A percentile compares a stretch with the other conserved stretches of the same genome.
phyloP scores from a whole-genome alignment of 2,888 invertebrate genomes.

The Synergus gifuensis region DNA sequence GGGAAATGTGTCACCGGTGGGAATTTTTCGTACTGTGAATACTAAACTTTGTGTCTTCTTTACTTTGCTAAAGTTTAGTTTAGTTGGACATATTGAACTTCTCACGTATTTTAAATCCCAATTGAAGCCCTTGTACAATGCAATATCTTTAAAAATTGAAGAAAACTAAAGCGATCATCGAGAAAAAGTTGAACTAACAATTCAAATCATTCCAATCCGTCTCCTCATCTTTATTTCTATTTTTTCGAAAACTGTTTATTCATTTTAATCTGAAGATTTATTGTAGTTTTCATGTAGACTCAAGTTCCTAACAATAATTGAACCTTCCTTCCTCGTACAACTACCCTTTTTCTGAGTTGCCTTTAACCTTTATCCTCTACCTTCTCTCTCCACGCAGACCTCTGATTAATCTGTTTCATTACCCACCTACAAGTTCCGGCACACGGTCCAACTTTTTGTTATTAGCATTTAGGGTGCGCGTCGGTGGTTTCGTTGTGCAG shows the following conservation, averaged over 20 bases:
- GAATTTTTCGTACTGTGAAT: no score
- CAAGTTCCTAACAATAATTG: background rate
- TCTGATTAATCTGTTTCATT: slow-evolving; percentile 67
- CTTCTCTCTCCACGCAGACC: background rate
- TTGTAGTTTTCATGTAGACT: background rate
- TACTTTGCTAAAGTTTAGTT: no score
- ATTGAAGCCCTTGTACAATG: no score
- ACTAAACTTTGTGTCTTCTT: no score
- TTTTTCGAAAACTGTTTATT: background rate
- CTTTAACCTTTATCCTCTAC: background rate
- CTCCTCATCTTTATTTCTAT: no score
- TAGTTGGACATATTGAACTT: no score
- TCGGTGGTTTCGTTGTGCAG: background rate
- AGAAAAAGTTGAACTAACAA: no score
- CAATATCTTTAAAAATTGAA: no score
- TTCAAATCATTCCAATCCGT: no score
- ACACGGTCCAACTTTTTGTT: slow-evolving; percentile 62
- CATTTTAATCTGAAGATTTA: background rate
- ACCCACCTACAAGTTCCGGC: slow-evolving; percentile 52
- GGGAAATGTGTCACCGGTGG: no score
- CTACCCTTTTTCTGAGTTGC: background rate
- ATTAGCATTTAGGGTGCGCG: slow-evolving; percentile 62
- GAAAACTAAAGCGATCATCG: no score
- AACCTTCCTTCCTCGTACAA: background rate
- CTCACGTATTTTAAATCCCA: no score